Base-by-base conservation (phyloP, 2,888 invertebrate species). In the Dicroscelio sp. region DNA sequence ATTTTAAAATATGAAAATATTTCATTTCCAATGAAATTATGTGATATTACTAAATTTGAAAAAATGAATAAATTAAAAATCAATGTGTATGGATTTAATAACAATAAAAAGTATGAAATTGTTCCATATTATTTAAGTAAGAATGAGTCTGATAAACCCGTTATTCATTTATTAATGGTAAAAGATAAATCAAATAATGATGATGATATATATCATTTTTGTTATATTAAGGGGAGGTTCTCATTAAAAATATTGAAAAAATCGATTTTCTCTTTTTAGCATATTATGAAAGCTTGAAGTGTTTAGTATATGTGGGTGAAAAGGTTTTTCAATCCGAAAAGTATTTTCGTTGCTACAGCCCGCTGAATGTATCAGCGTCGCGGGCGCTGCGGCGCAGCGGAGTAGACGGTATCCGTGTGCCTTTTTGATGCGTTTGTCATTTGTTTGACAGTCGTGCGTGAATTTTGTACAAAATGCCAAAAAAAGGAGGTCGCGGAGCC, bases 281-380 rank as follows among this genome's bases (percentile, higher is more conserved):
- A 71, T 71, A 4, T 25, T 27, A 27, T 17, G 25, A 71, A 71
- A 17, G 71, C 27, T 25, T 30, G 5, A 71, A 2, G 43, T 71
- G 43, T 71, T 5, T 27, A 60, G 60, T 20, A 27, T 60, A 60
- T 60, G 27, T 60, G 60, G 60, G 2, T 60, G n/a, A 60, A 60
- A 71, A n/a, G 8, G 27, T 71, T 43, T 71, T 43, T 14, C 27
- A 48, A 43, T 71, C 48, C 43, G 43, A 27, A 27, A 43, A 43
- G 23, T 71, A 71, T 23, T 71, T 71, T 25, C 25, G 48, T 71
- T 27, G 71, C 43, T 71, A 71, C 25, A 43, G 14, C 17, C 43
- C 71, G 23, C 48, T 43, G 27, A 71, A 48, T 6, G 52, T 2
- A 73, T 31, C 30, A 17, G 1, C 55, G 73, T 73, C 52, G 20